Evolutionary conservation across 2,888 invertebrate genomes (phyloP), one percentile per base, ranked within the genome.

Genomic region (Caenorhabditis angaria): DNA sequence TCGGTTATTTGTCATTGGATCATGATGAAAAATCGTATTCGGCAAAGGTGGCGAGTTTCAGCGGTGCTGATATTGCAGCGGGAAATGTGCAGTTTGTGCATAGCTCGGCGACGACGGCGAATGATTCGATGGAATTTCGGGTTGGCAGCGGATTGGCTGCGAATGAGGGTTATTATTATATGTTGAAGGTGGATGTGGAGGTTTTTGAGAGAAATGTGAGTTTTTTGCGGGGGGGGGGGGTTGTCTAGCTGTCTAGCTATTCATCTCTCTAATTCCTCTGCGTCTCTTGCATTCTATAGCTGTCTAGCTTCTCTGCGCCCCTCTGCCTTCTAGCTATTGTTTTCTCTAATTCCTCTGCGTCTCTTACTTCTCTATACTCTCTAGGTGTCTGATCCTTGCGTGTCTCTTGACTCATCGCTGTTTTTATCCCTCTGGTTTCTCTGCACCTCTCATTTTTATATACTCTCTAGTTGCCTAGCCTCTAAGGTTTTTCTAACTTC

Each of bases 61-160:
- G 62, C 3, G 59, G 60, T 47, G 48, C 54, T 50, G 73, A 73
- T 32, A 60, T 69, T 8, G 29, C 57, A 35, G 53, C 65, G n/a
- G 71, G 65, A 54, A 65, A 67, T 58, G 75, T 77, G 2, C 77
- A 77, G 18, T 77, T 75, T 63, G 74, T 77, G 3, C 75, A 77
- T 51, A 65, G 61, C 27, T 59, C 64, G 24, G 61, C 70, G 1
- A 56, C 70, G 24, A 28, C 64, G 14, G 54, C 69, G 10, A 72
- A 75, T 32, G 77, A 77, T 60, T 72, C 69, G 22, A 69, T 73
- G 18, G 69, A 69, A 22, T 66, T 73, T 20, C 65, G 65, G 59
- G 53, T 73, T 28, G 50, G 5, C 14, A n/a, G n/a, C n/a, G n/a
- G n/a, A n/a, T 5, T 56, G 32, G 22, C n/a, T 5, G 41, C 6